These are phyloP conservation scores for Melanchra persicariae DNA, from an alignment of 2,888 invertebrate species.

Conservation along the genomic window DNA sequence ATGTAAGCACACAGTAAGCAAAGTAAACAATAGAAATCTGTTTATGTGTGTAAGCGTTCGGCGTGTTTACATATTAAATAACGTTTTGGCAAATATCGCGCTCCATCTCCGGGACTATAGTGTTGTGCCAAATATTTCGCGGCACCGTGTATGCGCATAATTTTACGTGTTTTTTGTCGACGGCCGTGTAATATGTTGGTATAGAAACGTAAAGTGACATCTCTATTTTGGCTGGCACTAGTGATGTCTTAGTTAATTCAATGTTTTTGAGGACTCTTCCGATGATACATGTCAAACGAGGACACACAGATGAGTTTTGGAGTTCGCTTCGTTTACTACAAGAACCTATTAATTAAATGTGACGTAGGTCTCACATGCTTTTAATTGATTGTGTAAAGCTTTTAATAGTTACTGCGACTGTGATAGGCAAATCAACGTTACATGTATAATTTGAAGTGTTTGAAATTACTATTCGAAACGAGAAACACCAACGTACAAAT, in stretches of 20 bases:
- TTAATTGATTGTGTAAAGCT: background rate
- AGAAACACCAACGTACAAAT: background rate
- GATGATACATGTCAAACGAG: too few relatives aligned
- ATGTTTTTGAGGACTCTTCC: background rate
- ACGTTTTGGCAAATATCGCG: constrained; percentile 61
- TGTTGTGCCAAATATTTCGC: constrained; percentile 74
- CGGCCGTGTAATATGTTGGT: constrained; percentile 33
- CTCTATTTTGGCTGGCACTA: constrained; percentile 24
- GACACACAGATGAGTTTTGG: too few relatives aligned
- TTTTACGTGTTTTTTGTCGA: constrained; percentile 66
- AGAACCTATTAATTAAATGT: too few relatives aligned
- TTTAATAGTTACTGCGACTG: too few relatives aligned
- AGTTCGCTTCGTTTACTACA: too few relatives aligned
- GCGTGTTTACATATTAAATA: constrained; percentile 63
- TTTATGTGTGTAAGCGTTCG: constrained; percentile 60
- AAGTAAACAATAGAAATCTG: constrained; percentile 61
- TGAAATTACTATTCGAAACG: background rate
- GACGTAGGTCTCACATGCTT: too few relatives aligned
- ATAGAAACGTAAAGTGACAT: constrained; percentile 47
- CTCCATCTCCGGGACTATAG: constrained; percentile 60
- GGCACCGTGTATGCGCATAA: constrained; percentile 81
- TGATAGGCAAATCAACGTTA: background rate
- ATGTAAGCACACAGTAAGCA: constrained; percentile 44
- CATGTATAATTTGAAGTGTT: too few relatives aligned
- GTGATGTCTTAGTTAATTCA: constrained; percentile 35